Conservation (phyloP, 1,140 invertebrate genomes). For the Drosophila bocqueti region DNA sequence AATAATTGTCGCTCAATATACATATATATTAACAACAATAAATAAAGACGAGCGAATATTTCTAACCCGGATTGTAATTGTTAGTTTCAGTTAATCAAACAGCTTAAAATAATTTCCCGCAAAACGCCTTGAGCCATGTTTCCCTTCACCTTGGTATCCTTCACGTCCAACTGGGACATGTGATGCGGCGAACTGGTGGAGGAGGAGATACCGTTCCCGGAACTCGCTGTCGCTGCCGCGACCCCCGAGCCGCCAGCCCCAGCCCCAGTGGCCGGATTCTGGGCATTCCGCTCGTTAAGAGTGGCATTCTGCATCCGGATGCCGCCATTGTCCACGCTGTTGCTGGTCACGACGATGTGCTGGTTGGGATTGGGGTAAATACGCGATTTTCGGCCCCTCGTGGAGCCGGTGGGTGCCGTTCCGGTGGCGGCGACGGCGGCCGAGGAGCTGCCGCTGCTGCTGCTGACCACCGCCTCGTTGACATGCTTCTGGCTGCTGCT, state of each 20-base stretch:
- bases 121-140: background rate
- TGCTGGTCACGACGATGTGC: constrained; percentile 81
- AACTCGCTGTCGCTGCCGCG: constrained; percentile 15
- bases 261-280: constrained; percentile 20
- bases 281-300: constrained; percentile 62
- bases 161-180: constrained; percentile 70
- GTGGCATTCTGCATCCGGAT: constrained; percentile 77
- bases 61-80: no score
- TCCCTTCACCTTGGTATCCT: constrained; percentile 77
- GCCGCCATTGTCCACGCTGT: constrained; percentile 80
- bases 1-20: no score
- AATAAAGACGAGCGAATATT: no score
- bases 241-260: constrained; percentile 1
- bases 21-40: background rate
- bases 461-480: constrained; percentile 71
- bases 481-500: constrained; percentile 58
- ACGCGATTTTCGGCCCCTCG: constrained; percentile 76
- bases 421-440: constrained; percentile 18
- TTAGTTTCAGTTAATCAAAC: background rate
- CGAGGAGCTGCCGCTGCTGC: constrained; percentile 52
- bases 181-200: constrained; percentile 84
- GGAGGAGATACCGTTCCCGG: constrained; percentile 70
- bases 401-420: constrained; percentile 65
- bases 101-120: no score
- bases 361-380: constrained; percentile 83